phyloP scores from a whole-genome alignment of 2,888 invertebrate genomes.

The Arctia plantaginis region DNA sequence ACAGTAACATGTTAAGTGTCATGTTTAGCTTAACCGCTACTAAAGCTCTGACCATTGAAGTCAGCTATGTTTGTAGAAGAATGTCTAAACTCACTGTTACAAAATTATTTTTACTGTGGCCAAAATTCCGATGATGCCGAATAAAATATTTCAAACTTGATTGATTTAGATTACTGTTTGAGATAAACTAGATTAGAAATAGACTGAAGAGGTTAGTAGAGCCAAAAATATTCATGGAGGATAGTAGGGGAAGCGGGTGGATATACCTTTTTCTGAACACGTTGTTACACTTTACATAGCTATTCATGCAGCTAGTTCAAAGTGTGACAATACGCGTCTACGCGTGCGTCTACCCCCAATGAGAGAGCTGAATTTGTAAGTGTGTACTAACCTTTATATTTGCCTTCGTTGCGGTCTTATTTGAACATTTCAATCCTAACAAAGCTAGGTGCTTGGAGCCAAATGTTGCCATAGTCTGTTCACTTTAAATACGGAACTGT shows the following conservation, averaged over 20 bases:
- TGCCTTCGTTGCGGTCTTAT: not conserved
- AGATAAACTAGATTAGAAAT: too few species aligned
- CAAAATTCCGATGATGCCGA: not conserved
- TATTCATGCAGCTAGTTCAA: not conserved
- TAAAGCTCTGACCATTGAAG: conserved; percentile 4
- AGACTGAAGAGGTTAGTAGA: too few species aligned
- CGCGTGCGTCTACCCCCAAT: not conserved
- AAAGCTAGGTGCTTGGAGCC: conserved; percentile 11
- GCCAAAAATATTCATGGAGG: not conserved
- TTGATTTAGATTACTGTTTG: not conserved
- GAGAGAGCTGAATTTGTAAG: not conserved
- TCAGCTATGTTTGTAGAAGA: not conserved
- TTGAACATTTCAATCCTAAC: conserved; percentile 12
- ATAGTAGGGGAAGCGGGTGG: not conserved
- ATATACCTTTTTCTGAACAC: not conserved
- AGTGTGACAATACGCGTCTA: not conserved
- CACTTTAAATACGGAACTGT: conserved; percentile 20
- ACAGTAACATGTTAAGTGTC: conserved; percentile 24
- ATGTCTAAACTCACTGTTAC: not conserved
- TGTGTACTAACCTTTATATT: not conserved
- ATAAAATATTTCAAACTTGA: not conserved
- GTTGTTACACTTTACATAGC: not conserved
- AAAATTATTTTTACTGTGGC: not conserved
- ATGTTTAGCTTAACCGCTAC: conserved; percentile 26
- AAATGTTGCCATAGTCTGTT: conserved; percentile 16